These are phyloP conservation scores for Drymonia ruficornis DNA, from an alignment of 2,888 invertebrate genomes.

Conservation along the genomic window DNA sequence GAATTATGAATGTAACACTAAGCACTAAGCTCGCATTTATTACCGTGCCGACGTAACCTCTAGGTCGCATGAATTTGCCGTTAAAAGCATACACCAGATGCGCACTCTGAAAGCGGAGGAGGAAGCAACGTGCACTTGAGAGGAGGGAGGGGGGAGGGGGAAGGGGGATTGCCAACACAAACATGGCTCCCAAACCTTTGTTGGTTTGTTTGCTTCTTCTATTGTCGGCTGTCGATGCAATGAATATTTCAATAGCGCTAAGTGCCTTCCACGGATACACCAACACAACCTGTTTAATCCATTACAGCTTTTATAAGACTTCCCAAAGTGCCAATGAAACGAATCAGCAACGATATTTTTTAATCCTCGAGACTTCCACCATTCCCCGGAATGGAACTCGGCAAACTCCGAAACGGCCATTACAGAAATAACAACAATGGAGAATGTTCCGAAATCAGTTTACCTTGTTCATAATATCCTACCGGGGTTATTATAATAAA, in stretches of 20 bases:
- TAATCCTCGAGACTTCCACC: conserved; percentile 32
- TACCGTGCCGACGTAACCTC: conserved; percentile 34
- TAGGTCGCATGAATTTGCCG: conserved; percentile 49
- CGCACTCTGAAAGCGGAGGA: conserved; percentile 51
- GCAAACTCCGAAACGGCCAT: conserved; percentile 30
- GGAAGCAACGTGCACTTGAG: conserved; percentile 37
- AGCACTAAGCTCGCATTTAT: conserved; percentile 45
- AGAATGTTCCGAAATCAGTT: conserved; percentile 55
- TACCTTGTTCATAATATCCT: conserved; percentile 62
- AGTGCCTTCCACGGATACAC: conserved; percentile 22
- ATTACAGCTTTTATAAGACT: conserved; percentile 22
- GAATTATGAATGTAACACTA: conserved; percentile 27
- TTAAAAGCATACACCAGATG: conserved; percentile 56
- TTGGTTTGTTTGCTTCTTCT: conserved; percentile 43
- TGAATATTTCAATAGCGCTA: conserved; percentile 40
- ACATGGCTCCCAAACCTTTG: conserved; percentile 53
- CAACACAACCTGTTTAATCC: conserved; percentile 2
- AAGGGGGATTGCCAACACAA: conserved; percentile 58
- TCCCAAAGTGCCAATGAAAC: conserved; percentile 22
- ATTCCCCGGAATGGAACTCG: conserved; percentile 31
- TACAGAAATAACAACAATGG: conserved; percentile 45
- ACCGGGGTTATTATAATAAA: conserved; percentile 63
- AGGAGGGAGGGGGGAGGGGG: conserved; percentile 21
- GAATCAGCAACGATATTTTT: conserved; percentile 28
- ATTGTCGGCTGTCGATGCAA: conserved; percentile 50